Evolutionary conservation across 2,113 vertebrate genomes (phyloP), one percentile per base, ranked within the genome.

Genomic region (Salvelinus sp.): DNA sequence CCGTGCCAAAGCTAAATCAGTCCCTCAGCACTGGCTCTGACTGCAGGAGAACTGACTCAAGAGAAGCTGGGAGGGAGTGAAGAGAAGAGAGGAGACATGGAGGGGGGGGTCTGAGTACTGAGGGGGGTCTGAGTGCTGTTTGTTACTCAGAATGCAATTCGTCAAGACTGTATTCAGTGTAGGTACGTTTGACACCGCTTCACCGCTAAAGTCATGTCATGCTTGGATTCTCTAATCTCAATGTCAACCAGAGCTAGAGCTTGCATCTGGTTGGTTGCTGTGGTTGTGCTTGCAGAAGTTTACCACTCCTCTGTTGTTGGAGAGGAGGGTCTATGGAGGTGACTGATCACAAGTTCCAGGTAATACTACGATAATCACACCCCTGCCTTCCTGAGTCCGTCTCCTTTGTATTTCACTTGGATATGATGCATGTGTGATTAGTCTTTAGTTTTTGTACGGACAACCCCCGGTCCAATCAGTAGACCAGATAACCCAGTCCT

Each of bases 1-100:
- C 57, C 1, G 57, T 22, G 57, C 20, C 6, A 33, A 33, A 33
- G 33, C 33, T 33, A 33, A 33, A 33, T 60, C 16, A 60, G 57
- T 60, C 54, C 75, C 73, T 70, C 68, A 74, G 72, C 68, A 23
- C 73, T 50, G 63, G 47, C 30, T 73, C 76, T 88, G 85, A 88
- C 85, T 88, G 85, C 84, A 65, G 72, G 73, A 71, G 75, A 78
- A 65, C 57, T 60, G 20, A 22, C 14, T 14, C 12, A 54, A 54
- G 33, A 33, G 33, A 33, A 33, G 33, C 33, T 16, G 57, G 75
- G 23, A 20, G 30, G 47, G 23, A 54, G 38, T 47, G 83, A 88
- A 78, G 70, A 86, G 71, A 82, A 79, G 78, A 86, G 50, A 54
- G 18, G 50, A 27, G 30, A 4, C 28, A 30, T 30, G 4, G 28